Conservation (phyloP, 2,797 vertebrate species). For the Mus minutoides region DNA sequence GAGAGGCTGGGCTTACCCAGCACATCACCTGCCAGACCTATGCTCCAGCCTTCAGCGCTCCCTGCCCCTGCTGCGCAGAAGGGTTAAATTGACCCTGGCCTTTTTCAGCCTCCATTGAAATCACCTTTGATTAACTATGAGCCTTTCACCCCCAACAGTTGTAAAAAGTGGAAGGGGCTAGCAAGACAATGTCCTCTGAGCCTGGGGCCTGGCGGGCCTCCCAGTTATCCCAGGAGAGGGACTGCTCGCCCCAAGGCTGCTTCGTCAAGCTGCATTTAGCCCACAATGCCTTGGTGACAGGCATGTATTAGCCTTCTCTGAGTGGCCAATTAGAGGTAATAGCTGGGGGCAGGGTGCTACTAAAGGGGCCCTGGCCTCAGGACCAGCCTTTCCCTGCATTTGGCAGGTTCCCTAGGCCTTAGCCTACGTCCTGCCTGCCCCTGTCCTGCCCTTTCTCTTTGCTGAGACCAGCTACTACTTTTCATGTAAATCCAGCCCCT, state of each 20-base stretch:
- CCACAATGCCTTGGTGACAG: slow-evolving; percentile 19
- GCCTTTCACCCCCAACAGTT: background rate
- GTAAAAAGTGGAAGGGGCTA: background rate
- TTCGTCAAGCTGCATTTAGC: slow-evolving; percentile 18
- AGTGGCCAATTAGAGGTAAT: slow-evolving; percentile 46
- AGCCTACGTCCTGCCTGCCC: background rate
- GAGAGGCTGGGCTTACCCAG: background rate
- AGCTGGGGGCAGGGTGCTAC: background rate
- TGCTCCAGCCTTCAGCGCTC: too few relatives aligned
- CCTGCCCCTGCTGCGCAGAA: background rate
- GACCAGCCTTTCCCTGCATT: background rate
- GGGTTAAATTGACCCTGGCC: background rate
- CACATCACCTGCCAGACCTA: background rate
- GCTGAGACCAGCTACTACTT: background rate
- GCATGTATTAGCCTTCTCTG: slow-evolving; percentile 44
- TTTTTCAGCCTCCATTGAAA: background rate
- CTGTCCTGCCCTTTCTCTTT: background rate
- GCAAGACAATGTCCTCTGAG: background rate
- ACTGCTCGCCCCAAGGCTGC: background rate
- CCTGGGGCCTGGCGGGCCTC: background rate
- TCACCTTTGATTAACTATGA: background rate
- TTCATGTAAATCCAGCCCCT: background rate
- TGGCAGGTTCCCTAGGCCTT: background rate
- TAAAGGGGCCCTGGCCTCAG: background rate
- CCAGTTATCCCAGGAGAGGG: slow-evolving; percentile 8